Conservation (phyloP, 2,888 invertebrate genomes). For the Biston stratarius region DNA sequence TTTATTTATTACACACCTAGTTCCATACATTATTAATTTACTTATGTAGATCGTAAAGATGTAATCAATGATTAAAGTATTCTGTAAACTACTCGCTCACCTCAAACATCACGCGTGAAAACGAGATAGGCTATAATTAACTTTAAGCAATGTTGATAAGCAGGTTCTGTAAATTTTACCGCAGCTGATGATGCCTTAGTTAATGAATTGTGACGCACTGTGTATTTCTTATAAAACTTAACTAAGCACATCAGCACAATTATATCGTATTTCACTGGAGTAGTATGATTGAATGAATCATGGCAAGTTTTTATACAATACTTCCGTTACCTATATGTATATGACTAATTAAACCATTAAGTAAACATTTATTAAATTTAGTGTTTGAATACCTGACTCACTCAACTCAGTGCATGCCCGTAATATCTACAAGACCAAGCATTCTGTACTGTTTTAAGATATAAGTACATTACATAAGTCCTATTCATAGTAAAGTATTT, state of each 20-base stretch:
- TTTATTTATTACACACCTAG: too few species aligned
- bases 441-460: not conserved
- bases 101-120: too few species aligned
- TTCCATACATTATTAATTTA: too few species aligned
- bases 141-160: too few species aligned
- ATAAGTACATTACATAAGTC: too few species aligned
- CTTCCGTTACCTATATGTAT: conserved; percentile 10
- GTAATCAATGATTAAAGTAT: too few species aligned
- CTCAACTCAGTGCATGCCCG: not conserved
- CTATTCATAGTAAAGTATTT: too few species aligned
- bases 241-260: not conserved
- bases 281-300: conserved; percentile 12
- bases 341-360: conserved; percentile 15
- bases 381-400: not conserved
- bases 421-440: not conserved
- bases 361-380: conserved; percentile 12
- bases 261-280: conserved; percentile 1
- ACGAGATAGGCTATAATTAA: too few species aligned
- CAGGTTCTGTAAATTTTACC: too few species aligned
- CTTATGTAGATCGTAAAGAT: too few species aligned
- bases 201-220: not conserved
- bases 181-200: too few species aligned
- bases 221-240: not conserved
- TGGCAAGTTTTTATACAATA: conserved; percentile 1
- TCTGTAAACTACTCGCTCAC: too few species aligned